Conservation (phyloP, 2,888 invertebrate species). For the Drosophila mettleri region DNA sequence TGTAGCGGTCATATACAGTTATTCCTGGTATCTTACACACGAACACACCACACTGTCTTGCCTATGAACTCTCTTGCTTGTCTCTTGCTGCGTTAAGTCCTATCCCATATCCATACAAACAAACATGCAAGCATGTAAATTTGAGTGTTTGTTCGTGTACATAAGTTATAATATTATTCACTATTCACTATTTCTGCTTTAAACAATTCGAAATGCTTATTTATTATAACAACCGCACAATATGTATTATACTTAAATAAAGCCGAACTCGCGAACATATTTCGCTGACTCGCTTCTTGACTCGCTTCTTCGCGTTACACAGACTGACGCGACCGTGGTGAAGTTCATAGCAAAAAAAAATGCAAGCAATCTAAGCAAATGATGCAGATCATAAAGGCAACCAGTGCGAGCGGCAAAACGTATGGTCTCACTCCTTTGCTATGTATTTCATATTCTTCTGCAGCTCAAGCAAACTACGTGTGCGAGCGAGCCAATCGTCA, state of each 20-base stretch:
- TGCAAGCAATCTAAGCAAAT: background rate
- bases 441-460: background rate
- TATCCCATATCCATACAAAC: background rate
- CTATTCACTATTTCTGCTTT: background rate
- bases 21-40: background rate
- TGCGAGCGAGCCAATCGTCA: background rate
- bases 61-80: background rate
- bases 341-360: background rate
- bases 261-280: background rate
- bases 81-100: background rate
- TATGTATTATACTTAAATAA: too few relatives aligned
- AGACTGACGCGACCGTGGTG: background rate
- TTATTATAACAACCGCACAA: background rate
- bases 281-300: background rate
- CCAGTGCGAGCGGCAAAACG: background rate
- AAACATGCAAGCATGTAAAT: background rate
- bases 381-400: background rate
- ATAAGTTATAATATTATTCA: background rate
- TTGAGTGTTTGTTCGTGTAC: background rate
- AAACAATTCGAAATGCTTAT: background rate
- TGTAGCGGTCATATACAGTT: slow-evolving; percentile 4
- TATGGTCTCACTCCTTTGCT: background rate
- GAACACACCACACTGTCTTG: background rate
- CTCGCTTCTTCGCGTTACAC: background rate
- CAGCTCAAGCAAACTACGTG: background rate